phyloP scores from a whole-genome alignment of 2,113 vertebrate species.

The Capra hircus region DNA sequence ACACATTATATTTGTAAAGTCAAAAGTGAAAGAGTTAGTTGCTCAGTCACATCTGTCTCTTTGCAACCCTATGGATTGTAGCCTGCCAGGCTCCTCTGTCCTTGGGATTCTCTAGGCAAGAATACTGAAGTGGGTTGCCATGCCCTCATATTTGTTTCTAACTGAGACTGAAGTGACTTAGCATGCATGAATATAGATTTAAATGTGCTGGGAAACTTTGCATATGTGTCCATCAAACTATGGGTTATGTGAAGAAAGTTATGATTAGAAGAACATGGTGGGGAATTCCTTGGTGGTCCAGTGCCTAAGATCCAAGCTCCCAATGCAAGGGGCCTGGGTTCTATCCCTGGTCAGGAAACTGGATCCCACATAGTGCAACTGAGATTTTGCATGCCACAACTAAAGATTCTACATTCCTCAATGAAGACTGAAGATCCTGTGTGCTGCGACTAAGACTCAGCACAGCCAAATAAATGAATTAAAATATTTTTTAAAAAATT shows the following conservation, averaged over 20 bases:
- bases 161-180: not conserved
- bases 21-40: not conserved
- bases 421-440: not conserved
- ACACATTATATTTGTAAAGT: not conserved
- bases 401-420: not conserved
- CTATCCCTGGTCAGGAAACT: not conserved
- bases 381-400: not conserved
- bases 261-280: not conserved
- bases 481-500: not conserved
- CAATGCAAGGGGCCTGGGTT: not conserved
- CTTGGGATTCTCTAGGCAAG: not conserved
- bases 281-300: not conserved
- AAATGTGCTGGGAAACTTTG: not conserved
- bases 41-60: not conserved
- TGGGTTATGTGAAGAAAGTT: not conserved
- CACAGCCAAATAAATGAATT: not conserved
- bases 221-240: not conserved
- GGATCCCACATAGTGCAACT: not conserved
- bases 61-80: not conserved
- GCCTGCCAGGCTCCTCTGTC: not conserved
- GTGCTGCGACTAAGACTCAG: not conserved
- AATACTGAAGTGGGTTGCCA: not conserved
- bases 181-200: not conserved
- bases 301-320: not conserved
- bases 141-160: not conserved